A percentile compares a stretch with the other conserved stretches of the same genome.
Evolutionary conservation across 2,113 vertebrate genomes (phyloP).

Genomic region (Scatophagus argus): DNA sequence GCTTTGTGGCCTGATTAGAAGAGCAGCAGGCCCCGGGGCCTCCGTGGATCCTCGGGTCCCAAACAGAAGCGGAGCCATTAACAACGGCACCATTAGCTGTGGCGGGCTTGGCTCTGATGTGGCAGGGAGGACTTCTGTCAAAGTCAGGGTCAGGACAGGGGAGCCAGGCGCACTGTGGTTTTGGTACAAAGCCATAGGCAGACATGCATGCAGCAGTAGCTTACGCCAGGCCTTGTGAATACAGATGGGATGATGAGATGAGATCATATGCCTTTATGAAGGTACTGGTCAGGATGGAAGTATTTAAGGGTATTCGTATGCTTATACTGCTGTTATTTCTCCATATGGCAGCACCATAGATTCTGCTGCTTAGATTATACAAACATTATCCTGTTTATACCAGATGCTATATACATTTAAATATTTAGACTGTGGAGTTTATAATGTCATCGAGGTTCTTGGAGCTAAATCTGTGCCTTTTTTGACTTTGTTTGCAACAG

Average conservation of each 20-base stretch:
- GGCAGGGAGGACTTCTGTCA: constrained; percentile 68
- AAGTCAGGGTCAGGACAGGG: constrained; percentile 59
- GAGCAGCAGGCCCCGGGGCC: constrained; percentile 60
- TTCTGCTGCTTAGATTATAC: constrained; percentile 24
- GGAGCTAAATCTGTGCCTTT: not conserved
- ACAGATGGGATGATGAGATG: constrained; percentile 65
- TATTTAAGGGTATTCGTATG: constrained; percentile 53
- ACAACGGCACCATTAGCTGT: constrained; percentile 77
- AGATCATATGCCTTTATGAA: constrained; percentile 57
- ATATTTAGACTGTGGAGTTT: constrained; percentile 8
- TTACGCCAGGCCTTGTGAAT: constrained; percentile 54
- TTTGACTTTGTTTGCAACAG: constrained; percentile 78
- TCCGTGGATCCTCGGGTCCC: constrained; percentile 43
- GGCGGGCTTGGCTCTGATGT: constrained; percentile 75
- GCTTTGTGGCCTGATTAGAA: constrained; percentile 80
- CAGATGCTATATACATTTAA: not conserved
- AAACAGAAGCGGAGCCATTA: constrained; percentile 78
- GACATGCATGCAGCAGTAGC: constrained; percentile 43
- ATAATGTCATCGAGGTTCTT: constrained; percentile 13
- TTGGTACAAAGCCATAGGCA: constrained; percentile 62
- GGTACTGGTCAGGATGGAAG: constrained; percentile 62
- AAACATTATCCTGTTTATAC: constrained; percentile 41
- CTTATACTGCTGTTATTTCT: constrained; percentile 52
- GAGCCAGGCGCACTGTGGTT: constrained; percentile 66
- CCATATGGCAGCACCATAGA: constrained; percentile 36